Conservation (phyloP, 2,113 vertebrate species). For the Elachura formosa region DNA sequence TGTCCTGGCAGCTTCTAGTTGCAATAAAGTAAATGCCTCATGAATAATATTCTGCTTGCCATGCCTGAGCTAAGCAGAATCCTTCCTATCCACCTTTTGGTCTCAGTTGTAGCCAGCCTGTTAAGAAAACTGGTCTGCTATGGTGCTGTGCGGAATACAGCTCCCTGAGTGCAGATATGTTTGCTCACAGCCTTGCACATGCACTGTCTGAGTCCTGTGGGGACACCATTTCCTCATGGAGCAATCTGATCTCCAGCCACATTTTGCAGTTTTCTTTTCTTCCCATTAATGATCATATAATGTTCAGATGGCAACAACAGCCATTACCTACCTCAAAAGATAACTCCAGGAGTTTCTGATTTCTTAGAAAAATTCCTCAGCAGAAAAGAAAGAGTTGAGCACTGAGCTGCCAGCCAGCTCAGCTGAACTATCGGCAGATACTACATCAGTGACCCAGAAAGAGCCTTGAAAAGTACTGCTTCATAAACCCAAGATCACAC, state of each 20-base stretch:
- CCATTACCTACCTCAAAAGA: background rate
- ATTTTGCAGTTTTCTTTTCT: background rate
- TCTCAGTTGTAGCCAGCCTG: background rate
- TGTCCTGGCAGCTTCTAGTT: background rate
- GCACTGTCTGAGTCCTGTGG: background rate
- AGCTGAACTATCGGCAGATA: background rate
- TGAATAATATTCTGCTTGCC: conserved; percentile 1
- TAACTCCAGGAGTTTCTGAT: background rate
- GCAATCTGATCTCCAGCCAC: background rate
- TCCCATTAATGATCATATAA: background rate
- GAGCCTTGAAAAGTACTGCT: background rate
- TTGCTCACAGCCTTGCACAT: background rate
- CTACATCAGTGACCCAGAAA: background rate
- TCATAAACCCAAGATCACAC: background rate
- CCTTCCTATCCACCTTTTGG: background rate
- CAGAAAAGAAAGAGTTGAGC: background rate
- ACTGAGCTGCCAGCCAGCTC: background rate
- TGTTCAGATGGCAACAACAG: background rate
- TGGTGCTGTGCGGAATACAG: background rate
- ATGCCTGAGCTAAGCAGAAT: background rate
- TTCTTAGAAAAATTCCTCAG: background rate
- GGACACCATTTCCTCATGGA: background rate
- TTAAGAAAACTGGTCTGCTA: background rate
- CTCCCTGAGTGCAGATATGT: background rate
- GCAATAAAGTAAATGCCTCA: conserved; percentile 14